Evolutionary conservation across 2,797 vertebrate species (phyloP), one percentile per base, ranked within the genome.

Genomic region (Siniperca obscura): DNA sequence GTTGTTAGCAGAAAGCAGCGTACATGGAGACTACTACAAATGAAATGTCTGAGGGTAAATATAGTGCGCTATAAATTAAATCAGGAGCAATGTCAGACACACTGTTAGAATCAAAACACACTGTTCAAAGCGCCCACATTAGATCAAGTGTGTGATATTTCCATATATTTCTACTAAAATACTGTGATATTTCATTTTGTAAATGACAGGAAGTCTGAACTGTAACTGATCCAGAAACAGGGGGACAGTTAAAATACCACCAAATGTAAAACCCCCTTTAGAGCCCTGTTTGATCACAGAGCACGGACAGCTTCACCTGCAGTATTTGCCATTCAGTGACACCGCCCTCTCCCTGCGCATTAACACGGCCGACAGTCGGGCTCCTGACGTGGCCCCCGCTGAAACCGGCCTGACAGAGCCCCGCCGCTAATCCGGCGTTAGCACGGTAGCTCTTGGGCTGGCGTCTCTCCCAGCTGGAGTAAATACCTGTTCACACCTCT

Each of bases 381-480:
- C 65, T 27, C 81, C 71, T 74, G 57, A 68, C 17, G 65, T 7
- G 40, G 5, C 74, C 27, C 59, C 17, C 44, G 25, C 66, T 68
- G 83, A 83, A 83, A 66, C 65, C 34, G 44, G 74, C 79, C 83
- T 91, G 92, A 93, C 93, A 85, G 89, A 81, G 80, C 89, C 79
- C 87, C 77, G 81, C 81, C 70, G 50, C 90, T 95, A 95, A 95
- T 95, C 93, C 90, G 8, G 87, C 86, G 78, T 94, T 93, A 94
- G 92, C 89, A 40, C 70, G 89, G 83, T 87, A 88, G 88, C 78
- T 70, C 66, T 67, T 44, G 38, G 71, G 81, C 83, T 70, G 80
- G 77, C 84, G 74, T 73, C 78, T 89, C 88, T 84, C 89, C 70
- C 91, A 92, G 93, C 86, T 83, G 87, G 89, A 92, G 91, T 90